phyloP scores from a whole-genome alignment of 35 echinoderm and acorn worm species.

The Nesometra sesokonis region DNA sequence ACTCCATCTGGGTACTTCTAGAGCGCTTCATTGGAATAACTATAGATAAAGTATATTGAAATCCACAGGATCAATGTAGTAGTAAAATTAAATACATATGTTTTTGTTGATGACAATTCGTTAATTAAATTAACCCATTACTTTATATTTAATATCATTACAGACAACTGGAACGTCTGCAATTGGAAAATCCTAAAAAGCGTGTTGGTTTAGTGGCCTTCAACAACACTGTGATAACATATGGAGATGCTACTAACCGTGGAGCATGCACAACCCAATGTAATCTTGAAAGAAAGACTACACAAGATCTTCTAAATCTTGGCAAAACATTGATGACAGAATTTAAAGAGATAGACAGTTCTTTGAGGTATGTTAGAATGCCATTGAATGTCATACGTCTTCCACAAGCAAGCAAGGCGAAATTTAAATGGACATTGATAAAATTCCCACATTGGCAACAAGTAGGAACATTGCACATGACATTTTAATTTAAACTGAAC shows the following conservation, averaged over 20 bases:
- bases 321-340: not conserved
- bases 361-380: not conserved
- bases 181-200: constrained; percentile 70
- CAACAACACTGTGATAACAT: constrained; percentile 38
- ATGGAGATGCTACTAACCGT: not conserved
- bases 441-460: too few relatives aligned
- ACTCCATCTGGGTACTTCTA: too few relatives aligned
- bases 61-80: too few relatives aligned
- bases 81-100: too few relatives aligned
- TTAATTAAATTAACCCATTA: not conserved
- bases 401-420: too few relatives aligned
- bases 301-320: not conserved
- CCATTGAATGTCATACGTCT: too few relatives aligned
- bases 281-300: not conserved
- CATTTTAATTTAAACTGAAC: too few relatives aligned
- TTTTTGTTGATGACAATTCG: not conserved
- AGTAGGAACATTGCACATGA: too few relatives aligned
- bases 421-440: too few relatives aligned
- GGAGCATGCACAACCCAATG: not conserved
- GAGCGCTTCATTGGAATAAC: too few relatives aligned
- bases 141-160: not conserved
- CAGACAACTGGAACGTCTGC: constrained; percentile 78
- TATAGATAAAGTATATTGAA: too few relatives aligned
- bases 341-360: not conserved
- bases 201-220: constrained; percentile 68